A percentile compares a stretch with the other conserved stretches of the same genome.
Conservation (phyloP, 2,113 vertebrate genomes). For the Cavia aperea region DNA sequence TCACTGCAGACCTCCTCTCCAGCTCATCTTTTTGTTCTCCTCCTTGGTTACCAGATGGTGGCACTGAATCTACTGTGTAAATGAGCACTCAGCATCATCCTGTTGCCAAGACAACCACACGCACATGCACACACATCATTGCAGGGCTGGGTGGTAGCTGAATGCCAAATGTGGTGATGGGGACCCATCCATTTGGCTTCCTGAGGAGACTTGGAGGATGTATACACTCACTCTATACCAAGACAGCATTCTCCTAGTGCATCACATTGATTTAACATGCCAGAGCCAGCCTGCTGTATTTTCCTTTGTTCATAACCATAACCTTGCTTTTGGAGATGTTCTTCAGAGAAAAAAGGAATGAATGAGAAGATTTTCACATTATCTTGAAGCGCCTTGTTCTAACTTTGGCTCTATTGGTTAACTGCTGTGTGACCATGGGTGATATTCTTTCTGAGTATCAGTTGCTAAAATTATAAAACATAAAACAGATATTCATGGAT, state of each 20-base stretch:
- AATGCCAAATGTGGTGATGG: not conserved
- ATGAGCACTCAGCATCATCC: not conserved
- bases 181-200: not conserved
- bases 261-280: not conserved
- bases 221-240: not conserved
- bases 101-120: not conserved
- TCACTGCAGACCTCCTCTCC: not conserved
- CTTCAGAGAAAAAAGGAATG: not conserved
- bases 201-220: not conserved
- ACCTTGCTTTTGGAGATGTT: not conserved
- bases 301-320: constrained; percentile 2
- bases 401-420: not conserved
- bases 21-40: not conserved
- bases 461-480: not conserved
- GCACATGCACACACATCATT: not conserved
- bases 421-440: not conserved
- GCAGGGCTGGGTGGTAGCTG: not conserved
- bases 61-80: not conserved
- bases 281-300: not conserved
- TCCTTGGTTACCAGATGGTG: not conserved
- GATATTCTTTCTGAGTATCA: not conserved
- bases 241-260: not conserved
- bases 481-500: not conserved
- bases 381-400: not conserved
- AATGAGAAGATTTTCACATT: not conserved